A percentile compares a stretch with the other conserved stretches of the same genome.
Conservation (phyloP, 2,797 vertebrate species). For the Ptychobarbus kaznakovi region DNA sequence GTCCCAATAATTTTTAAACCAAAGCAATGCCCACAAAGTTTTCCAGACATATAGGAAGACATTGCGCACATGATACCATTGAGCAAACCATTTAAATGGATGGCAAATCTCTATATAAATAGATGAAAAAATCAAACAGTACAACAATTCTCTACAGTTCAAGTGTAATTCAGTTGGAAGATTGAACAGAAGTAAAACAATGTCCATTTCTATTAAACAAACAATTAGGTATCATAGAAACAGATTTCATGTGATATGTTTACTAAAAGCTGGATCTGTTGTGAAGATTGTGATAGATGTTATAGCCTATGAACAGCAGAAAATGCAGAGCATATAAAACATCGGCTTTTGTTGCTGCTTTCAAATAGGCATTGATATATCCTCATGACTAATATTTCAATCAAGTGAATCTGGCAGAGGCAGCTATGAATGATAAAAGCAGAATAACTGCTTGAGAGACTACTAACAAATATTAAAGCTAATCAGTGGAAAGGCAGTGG, state of each 20-base stretch:
- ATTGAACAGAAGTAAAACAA: neutral
- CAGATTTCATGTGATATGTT: neutral
- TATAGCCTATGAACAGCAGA: neutral
- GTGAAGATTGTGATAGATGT: neutral
- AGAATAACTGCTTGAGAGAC: neutral
- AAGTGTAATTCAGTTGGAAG: neutral
- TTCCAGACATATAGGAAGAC: neutral
- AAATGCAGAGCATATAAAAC: neutral
- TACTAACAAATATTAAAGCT: neutral
- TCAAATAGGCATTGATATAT: neutral
- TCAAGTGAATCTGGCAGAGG: neutral
- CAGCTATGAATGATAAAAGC: neutral
- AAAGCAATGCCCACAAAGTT: neutral
- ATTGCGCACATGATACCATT: neutral
- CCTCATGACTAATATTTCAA: neutral
- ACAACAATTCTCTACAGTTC: neutral
- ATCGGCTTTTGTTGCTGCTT: neutral
- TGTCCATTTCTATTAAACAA: neutral
- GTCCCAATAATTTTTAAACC: neutral
- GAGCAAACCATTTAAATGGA: neutral
- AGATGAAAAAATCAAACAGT: neutral
- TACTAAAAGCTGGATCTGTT: neutral
- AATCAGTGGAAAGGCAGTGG: neutral
- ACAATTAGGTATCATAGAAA: neutral
- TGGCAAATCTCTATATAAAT: neutral